Percentiles rank a stretch among this genome's conserved stretches.
Evolutionary conservation across 2,888 invertebrate genomes (phyloP).

Genomic region (Drosophila picticornis): DNA sequence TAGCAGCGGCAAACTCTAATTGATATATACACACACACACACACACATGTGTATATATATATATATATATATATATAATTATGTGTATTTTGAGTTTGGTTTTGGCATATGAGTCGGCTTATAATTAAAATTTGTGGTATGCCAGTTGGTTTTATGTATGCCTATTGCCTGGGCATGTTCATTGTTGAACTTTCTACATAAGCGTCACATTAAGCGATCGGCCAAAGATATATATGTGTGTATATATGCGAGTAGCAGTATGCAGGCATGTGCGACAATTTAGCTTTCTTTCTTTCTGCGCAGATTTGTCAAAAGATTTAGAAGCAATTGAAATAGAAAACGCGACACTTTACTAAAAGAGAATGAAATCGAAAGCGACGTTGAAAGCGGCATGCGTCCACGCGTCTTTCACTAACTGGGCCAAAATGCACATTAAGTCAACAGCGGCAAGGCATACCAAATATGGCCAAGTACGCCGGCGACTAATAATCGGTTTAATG

Average conservation of each 20-base stretch:
- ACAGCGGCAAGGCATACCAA: conserved; percentile 69
- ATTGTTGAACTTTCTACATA: conserved; percentile 76
- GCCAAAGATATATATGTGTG: conserved; percentile 53
- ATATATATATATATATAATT: conserved; percentile 1
- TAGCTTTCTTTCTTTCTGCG: conserved; percentile 65
- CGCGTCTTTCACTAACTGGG: conserved; percentile 66
- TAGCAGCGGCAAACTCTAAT: conserved; percentile 15
- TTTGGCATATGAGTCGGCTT: conserved; percentile 39
- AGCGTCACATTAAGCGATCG: conserved; percentile 70
- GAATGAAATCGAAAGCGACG: conserved; percentile 78
- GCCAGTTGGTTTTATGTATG: conserved; percentile 27
- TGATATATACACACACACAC: background rate
- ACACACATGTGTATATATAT: background rate
- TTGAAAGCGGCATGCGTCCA: conserved; percentile 50
- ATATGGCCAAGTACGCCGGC: conserved; percentile 59
- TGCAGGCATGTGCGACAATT: conserved; percentile 61
- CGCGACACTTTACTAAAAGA: conserved; percentile 51
- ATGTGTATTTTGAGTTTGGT: conserved; percentile 19
- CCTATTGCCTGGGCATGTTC: conserved; percentile 61
- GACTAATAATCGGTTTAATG: conserved; percentile 58
- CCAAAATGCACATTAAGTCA: conserved; percentile 75
- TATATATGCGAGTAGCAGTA: background rate
- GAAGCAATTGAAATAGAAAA: conserved; percentile 80
- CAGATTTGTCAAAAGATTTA: conserved; percentile 71
- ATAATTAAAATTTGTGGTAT: conserved; percentile 38